These are phyloP conservation scores for Bimastos eiseni DNA, from an alignment of 2,888 invertebrate genomes.

Conservation along the genomic window DNA sequence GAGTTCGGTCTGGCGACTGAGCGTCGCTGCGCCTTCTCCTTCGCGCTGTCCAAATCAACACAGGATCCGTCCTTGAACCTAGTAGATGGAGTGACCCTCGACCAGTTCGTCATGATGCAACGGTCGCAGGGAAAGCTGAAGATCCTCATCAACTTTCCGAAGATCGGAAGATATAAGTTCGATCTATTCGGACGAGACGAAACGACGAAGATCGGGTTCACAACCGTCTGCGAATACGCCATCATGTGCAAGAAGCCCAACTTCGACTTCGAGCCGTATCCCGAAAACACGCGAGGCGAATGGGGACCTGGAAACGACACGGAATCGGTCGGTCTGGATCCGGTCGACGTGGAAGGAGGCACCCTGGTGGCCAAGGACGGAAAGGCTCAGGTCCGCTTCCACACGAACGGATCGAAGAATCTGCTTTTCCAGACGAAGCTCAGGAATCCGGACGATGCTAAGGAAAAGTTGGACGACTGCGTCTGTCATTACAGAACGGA, in stretches of 20 bases:
- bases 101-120: conserved; percentile 35
- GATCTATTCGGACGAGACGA: conserved; percentile 31
- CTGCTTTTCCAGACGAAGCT: conserved; percentile 26
- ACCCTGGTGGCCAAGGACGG: conserved; percentile 32
- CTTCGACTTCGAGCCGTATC: conserved; percentile 33
- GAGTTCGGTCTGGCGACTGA: conserved; percentile 32
- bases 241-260: conserved; percentile 33
- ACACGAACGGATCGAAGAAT: conserved; percentile 13
- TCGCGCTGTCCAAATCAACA: conserved; percentile 32
- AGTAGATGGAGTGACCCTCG: conserved; percentile 28
- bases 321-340: conserved; percentile 25
- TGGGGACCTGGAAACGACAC: conserved; percentile 33
- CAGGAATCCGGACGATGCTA: conserved; percentile 24
- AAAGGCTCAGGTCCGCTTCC: conserved; percentile 24
- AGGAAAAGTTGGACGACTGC: conserved; percentile 22
- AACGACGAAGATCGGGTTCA: not conserved
- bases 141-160: conserved; percentile 34
- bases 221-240: conserved; percentile 35
- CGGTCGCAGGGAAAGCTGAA: not conserved
- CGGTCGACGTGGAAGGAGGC: conserved; percentile 32
- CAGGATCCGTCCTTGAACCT: conserved; percentile 13
- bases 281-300: conserved; percentile 20
- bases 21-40: conserved; percentile 14
- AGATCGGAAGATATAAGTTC: conserved; percentile 37
- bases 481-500: conserved; percentile 31